These are phyloP conservation scores for Zaprionus lachaisei DNA, from an alignment of 1,140 invertebrate species.

Conservation along the genomic window DNA sequence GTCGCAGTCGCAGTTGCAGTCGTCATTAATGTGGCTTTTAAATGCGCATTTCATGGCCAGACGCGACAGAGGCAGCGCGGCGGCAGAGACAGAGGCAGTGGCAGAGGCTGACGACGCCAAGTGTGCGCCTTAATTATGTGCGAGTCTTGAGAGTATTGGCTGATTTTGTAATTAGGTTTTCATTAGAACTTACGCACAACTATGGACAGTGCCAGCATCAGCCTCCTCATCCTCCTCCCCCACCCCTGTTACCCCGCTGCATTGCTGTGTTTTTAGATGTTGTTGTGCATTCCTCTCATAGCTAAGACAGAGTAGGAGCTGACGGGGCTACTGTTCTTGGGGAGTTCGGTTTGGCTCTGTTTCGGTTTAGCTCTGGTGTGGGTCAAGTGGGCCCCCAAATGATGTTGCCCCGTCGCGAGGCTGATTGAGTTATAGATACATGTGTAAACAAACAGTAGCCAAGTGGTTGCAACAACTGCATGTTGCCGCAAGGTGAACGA, in stretches of 20 bases:
- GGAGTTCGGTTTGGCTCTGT: neutral
- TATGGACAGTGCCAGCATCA: slow-evolving; percentile 47
- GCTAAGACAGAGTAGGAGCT: slow-evolving; percentile 25
- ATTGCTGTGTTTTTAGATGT: neutral
- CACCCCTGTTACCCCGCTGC: neutral
- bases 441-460: slow-evolving; percentile 82
- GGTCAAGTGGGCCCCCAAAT: slow-evolving; percentile 58
- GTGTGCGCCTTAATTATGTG: slow-evolving; percentile 81
- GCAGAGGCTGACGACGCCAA: slow-evolving; percentile 39
- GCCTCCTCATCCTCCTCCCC: neutral
- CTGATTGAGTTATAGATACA: slow-evolving; percentile 77
- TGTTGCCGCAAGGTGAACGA: slow-evolving; percentile 45
- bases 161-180: slow-evolving; percentile 83
- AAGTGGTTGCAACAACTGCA: slow-evolving; percentile 54
- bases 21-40: slow-evolving; percentile 82
- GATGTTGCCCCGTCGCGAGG: slow-evolving; percentile 17
- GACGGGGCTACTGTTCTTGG: neutral
- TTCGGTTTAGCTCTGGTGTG: slow-evolving; percentile 25
- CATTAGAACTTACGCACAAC: slow-evolving; percentile 75
- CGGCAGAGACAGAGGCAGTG: neutral
- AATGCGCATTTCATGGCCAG: slow-evolving; percentile 76
- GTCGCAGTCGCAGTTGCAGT: slow-evolving; percentile 32
- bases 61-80: slow-evolving; percentile 20
- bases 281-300: slow-evolving; percentile 38
- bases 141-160: slow-evolving; percentile 79